Conservation (phyloP, 2,113 vertebrate species). For the Dunckerocampus dactyliophorus region DNA sequence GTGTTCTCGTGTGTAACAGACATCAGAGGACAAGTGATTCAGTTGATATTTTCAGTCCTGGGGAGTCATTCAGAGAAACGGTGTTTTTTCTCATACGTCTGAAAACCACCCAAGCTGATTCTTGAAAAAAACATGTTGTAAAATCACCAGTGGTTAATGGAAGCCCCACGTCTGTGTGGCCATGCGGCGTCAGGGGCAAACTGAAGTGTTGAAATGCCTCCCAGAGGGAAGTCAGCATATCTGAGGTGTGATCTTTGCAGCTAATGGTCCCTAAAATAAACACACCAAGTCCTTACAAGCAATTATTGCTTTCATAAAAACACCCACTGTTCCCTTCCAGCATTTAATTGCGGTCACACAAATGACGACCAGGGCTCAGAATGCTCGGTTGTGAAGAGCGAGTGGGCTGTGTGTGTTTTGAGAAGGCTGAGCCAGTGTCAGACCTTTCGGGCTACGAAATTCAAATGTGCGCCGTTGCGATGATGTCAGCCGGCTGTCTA, state of each 20-base stretch:
- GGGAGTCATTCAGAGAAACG: not conserved
- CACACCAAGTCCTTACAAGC: conserved; percentile 72
- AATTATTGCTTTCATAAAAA: conserved; percentile 77
- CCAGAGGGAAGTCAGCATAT: conserved; percentile 73
- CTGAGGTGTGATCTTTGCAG: conserved; percentile 72
- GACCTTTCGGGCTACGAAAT: conserved; percentile 25
- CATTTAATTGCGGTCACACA: conserved; percentile 74
- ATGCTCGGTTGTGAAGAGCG: conserved; percentile 50
- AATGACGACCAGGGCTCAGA: conserved; percentile 69
- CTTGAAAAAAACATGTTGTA: conserved; percentile 8
- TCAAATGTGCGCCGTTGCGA: conserved; percentile 55
- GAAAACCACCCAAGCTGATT: conserved; percentile 25
- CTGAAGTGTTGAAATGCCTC: conserved; percentile 68
- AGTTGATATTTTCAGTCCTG: not conserved
- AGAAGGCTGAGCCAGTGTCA: conserved; percentile 31
- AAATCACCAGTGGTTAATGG: conserved; percentile 42
- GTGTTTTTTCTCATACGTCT: not conserved
- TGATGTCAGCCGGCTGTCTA: conserved; percentile 59
- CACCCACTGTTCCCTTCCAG: conserved; percentile 64
- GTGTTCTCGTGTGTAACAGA: not conserved
- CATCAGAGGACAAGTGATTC: not conserved
- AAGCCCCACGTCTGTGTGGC: conserved; percentile 48
- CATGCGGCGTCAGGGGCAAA: conserved; percentile 40
- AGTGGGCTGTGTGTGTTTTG: conserved; percentile 47
- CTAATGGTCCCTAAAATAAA: conserved; percentile 76